These are phyloP conservation scores for Desoria tigrina DNA, from an alignment of 2,888 invertebrate genomes.

Conservation along the genomic window DNA sequence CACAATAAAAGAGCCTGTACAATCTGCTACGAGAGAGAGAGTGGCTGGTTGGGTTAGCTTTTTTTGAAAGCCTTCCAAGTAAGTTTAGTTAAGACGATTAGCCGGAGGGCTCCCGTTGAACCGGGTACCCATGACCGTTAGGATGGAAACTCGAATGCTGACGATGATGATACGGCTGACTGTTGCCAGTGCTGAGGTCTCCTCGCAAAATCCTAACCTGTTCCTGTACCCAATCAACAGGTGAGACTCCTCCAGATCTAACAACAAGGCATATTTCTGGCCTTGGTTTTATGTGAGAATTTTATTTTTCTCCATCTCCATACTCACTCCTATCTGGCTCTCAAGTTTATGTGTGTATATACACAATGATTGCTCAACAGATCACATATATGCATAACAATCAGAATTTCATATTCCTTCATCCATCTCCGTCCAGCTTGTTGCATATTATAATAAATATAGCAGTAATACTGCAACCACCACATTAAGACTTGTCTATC, in stretches of 20 bases:
- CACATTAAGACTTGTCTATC: no score
- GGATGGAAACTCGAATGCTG: conserved; percentile 28
- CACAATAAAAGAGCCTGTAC: no score
- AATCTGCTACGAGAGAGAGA: no score
- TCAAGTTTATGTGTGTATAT: no score
- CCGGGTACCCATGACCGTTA: conserved; percentile 53
- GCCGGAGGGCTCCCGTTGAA: conserved; percentile 50
- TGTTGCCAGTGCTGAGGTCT: conserved; percentile 25
- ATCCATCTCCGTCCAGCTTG: no score
- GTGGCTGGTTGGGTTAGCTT: conserved; percentile 9
- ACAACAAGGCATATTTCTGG: conserved; percentile 26
- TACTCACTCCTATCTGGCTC: no score
- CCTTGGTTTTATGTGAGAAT: conserved; percentile 42
- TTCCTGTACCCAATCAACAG: conserved; percentile 31
- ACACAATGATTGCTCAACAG: no score
- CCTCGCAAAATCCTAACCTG: conserved; percentile 39
- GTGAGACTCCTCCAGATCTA: conserved; percentile 34
- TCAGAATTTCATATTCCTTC: no score
- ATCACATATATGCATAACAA: no score
- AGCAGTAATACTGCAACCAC: no score
- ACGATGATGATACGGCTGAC: conserved; percentile 18
- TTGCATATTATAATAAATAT: no score
- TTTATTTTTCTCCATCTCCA: conserved; percentile 30
- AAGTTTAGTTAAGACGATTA: conserved; percentile 25
- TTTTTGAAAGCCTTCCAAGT: conserved; percentile 29